Base-by-base conservation (phyloP, 53 echinoderm and acorn worm species). In the Patiria pectinifera region DNA sequence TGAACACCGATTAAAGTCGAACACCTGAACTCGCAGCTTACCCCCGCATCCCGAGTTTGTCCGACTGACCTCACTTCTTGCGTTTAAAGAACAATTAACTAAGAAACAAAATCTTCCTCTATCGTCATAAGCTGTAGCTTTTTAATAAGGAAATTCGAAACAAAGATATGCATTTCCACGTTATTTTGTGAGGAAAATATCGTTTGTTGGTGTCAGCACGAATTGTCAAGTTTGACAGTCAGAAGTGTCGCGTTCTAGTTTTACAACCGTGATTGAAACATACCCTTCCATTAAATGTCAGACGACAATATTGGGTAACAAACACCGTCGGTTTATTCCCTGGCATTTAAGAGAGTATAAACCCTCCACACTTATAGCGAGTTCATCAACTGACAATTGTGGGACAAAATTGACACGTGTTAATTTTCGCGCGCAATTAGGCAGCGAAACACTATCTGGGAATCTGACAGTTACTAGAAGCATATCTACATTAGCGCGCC, bases 271-370 rank as follows among this genome's bases (percentile, higher is more conserved):
- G 80, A 82, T 15, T 82, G 82, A 82, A 82, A 82, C 59, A n/a
- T 24, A 82, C 53, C 82, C 59, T 24, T 82, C 82, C 59, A 59
- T n/a, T 82, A 80, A 79, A 82, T 59, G 82, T 82, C 82, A 48
- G 13, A 80, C 13, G 48, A 48, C 80, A 48, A 48, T 35, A 80
- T 48, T 13, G 48, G 21, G 48, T 48, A 80, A 76, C 76, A 66
- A 18, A 18, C 66, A 14, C 19, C 76, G 44, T 76, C 43, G 76
- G 6, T 76, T 76, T 22, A 35, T 76, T n/a, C 26, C 26, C 8
- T 53, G 53, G 25, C 44, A 16, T 45, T 11, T 19, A 23, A 18
- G 80, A 79, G 12, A 79, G 45, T 10, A 45, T 74, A 74, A 23
- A 23, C 24, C 53, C 10, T 2, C 74, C 4, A 21, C 4, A 74